phyloP scores from a whole-genome alignment of 2,888 invertebrate genomes.

The Sicus ferrugineus region DNA sequence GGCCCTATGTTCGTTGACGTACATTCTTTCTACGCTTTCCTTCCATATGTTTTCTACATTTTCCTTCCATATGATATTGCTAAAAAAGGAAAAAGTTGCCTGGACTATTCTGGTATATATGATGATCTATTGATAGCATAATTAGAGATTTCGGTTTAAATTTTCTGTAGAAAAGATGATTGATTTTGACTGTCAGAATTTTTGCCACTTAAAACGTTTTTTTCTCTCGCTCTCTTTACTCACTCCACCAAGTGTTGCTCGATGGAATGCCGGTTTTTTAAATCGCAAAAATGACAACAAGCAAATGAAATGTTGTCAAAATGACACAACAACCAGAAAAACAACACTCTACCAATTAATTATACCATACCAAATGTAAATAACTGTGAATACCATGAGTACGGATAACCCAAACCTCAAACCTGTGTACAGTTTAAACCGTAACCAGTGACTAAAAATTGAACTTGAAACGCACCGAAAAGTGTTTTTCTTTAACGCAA shows the following conservation, averaged over 20 bases:
- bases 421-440: constrained; percentile 25
- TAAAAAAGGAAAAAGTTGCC: too few species aligned
- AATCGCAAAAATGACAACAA: neutral
- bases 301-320: too few species aligned
- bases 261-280: neutral
- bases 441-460: constrained; percentile 36
- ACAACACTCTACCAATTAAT: constrained; percentile 31
- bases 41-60: too few species aligned
- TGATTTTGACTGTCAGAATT: neutral
- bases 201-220: neutral
- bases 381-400: constrained; percentile 46
- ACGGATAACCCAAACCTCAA: constrained; percentile 16
- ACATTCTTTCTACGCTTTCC: too few species aligned
- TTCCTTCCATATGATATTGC: too few species aligned
- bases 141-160: too few species aligned
- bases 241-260: neutral
- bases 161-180: too few species aligned
- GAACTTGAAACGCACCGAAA: constrained; percentile 32
- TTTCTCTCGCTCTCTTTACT: neutral
- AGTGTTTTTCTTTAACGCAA: constrained; percentile 18
- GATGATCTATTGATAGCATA: too few species aligned
- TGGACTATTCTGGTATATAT: too few species aligned
- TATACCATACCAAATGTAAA: constrained; percentile 30
- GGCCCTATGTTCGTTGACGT: too few species aligned
- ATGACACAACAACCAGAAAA: constrained; percentile 26